Evolutionary conservation across 2,888 invertebrate genomes (phyloP).

Genomic region (Rotaria socialis): DNA sequence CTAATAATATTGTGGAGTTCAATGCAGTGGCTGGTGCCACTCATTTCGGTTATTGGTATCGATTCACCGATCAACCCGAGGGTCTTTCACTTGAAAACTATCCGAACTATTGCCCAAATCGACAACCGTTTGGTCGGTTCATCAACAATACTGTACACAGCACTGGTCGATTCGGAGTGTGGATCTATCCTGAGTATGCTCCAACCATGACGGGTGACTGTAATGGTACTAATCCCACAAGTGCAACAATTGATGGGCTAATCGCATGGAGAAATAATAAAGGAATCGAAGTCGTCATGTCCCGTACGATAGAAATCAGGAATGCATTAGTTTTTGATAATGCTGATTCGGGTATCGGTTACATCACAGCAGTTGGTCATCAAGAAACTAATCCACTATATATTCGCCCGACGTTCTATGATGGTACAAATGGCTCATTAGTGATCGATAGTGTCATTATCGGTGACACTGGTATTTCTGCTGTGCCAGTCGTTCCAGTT

Average conservation of each 20-base stretch:
- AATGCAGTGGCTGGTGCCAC: constrained; percentile 42
- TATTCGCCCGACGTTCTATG: constrained; percentile 37
- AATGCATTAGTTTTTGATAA: constrained; percentile 50
- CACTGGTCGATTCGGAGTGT: constrained; percentile 40
- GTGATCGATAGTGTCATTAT: constrained; percentile 35
- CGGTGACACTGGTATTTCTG: neutral
- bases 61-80: constrained; percentile 39
- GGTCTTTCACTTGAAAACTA: constrained; percentile 33
- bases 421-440: neutral
- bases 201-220: constrained; percentile 38
- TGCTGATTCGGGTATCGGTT: constrained; percentile 21
- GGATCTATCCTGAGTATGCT: constrained; percentile 44
- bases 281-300: constrained; percentile 54
- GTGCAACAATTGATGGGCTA: constrained; percentile 47
- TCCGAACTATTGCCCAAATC: constrained; percentile 40
- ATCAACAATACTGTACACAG: constrained; percentile 43
- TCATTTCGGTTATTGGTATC: constrained; percentile 46
- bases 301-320: constrained; percentile 52
- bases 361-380: constrained; percentile 12
- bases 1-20: constrained; percentile 39
- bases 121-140: constrained; percentile 40
- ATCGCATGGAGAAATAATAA: constrained; percentile 55
- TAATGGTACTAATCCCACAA: neutral
- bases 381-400: neutral
- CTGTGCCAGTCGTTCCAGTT: neutral